These are phyloP conservation scores for Penaeus vannamei DNA, from an alignment of 1,140 invertebrate genomes.

Conservation along the genomic window DNA sequence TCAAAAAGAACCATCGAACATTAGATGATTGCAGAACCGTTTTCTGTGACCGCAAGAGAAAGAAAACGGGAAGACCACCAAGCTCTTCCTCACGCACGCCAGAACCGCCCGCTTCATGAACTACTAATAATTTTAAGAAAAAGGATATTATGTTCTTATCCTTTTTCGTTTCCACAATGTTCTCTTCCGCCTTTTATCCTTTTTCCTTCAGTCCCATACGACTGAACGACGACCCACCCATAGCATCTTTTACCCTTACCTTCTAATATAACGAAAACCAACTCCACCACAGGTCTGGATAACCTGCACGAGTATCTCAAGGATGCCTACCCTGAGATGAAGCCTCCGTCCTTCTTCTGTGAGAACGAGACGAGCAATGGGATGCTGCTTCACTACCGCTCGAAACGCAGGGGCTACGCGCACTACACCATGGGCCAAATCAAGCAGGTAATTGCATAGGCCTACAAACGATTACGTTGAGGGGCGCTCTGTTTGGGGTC, in stretches of 20 bases:
- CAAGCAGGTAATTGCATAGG: slow-evolving; percentile 77
- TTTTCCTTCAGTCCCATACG: too few species aligned
- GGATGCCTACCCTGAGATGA: slow-evolving; percentile 94
- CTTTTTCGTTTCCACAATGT: too few species aligned
- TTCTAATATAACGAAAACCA: not conserved
- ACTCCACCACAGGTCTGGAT: slow-evolving; percentile 78
- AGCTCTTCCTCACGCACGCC: not conserved
- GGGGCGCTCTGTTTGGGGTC: too few species aligned
- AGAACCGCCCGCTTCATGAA: not conserved
- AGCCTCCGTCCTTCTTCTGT: slow-evolving; percentile 95
- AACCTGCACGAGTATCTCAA: slow-evolving; percentile 98
- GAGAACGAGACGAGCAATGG: slow-evolving; percentile 92
- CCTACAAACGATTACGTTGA: too few species aligned
- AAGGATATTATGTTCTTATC: too few species aligned
- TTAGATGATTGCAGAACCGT: not conserved
- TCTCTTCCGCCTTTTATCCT: too few species aligned
- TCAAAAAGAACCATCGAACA: too few species aligned
- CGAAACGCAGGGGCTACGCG: slow-evolving; percentile 91
- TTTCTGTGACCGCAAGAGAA: not conserved
- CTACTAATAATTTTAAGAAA: too few species aligned
- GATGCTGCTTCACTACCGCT: slow-evolving; percentile 92
- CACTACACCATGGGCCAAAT: slow-evolving; percentile 99
- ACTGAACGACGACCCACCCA: not conserved
- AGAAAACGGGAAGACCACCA: not conserved
- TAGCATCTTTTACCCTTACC: not conserved